Base-by-base conservation (phyloP, 2,888 invertebrate species). In the Rhyacophila evoluta region DNA sequence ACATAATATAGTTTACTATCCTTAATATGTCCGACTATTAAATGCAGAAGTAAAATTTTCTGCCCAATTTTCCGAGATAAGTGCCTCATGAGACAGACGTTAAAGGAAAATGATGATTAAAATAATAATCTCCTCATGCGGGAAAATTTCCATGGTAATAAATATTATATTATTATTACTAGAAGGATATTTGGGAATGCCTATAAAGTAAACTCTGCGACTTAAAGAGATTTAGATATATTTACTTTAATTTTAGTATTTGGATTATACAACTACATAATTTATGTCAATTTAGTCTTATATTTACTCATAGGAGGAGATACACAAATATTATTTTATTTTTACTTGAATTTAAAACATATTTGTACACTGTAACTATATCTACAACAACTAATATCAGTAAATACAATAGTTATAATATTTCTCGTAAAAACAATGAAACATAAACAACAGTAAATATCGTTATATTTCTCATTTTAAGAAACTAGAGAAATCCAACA, bases 11-110 rank as follows among this genome's bases (percentile, higher is more conserved):
- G 19, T 10, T 55, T 55, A 19, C 10, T 25, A 10, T 10, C 25
- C 10, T 19, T 19, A 55, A 55, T 55, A 19, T 55, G 15, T 19
- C 41, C 55, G 55, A 25, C 55, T 55, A 25, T 41, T 55, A 55
- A 55, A 55, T 55, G 55, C 55, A 19, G 55, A 19, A 55, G 55
- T 55, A 15, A 55, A 55, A 33, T 33, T 55, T 41, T 55, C 25
- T 55, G 8, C 15, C 55, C 19, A 55, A 55, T 55, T 25, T 19
- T 25, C 55, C 4, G 10, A 55, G 0, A 19, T 12, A 15, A 55
- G 19, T 33, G 19, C 25, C 55, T 25, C 55, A 25, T 19, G 25
- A 55, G 55, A 55, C 15, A 8, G 8, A 8, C 55, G 15, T 55
- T 25, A 55, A 25, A 25, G 55, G 55, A 55, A 55, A 55, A 19